Evolutionary conservation across 1,140 invertebrate species (phyloP).

Genomic region (Metaphire vulgaris): DNA sequence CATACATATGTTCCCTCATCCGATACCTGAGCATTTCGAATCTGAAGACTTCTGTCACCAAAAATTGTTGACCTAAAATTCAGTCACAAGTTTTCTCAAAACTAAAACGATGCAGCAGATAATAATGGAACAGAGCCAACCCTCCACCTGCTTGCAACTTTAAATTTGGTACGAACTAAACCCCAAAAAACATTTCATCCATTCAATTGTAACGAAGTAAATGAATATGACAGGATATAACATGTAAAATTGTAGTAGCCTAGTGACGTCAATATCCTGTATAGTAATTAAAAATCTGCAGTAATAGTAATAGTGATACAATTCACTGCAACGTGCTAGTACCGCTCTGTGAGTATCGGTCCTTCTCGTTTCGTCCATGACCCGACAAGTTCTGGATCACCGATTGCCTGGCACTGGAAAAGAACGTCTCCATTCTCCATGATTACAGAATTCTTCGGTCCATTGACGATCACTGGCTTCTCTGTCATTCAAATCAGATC

Average conservation of each 20-base stretch:
- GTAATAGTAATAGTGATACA: too few relatives aligned
- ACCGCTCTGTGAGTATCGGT: slow-evolving; percentile 67
- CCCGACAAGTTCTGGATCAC: slow-evolving; percentile 78
- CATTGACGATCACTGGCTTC: slow-evolving; percentile 77
- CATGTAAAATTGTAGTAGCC: too few relatives aligned
- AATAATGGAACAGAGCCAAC: background rate
- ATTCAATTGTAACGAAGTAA: too few relatives aligned
- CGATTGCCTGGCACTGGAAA: slow-evolving; percentile 80
- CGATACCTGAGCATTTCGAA: slow-evolving; percentile 64
- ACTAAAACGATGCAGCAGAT: slow-evolving; percentile 61
- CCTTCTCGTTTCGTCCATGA: slow-evolving; percentile 77
- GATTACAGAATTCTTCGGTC: slow-evolving; percentile 65
- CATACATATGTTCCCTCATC: slow-evolving; percentile 59
- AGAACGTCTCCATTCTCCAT: slow-evolving; percentile 57
- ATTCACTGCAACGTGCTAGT: too few relatives aligned
- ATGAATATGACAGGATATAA: too few relatives aligned
- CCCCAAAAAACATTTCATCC: too few relatives aligned
- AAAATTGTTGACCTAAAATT: slow-evolving; percentile 68
- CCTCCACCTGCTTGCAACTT: background rate
- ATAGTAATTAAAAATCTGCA: too few relatives aligned
- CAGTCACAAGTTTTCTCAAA: slow-evolving; percentile 73
- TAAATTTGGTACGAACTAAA: too few relatives aligned
- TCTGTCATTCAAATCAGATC: slow-evolving; percentile 60
- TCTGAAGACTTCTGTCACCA: slow-evolving; percentile 67
- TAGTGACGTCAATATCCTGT: too few relatives aligned